Base-by-base conservation (phyloP, 2,113 vertebrate species). In the Cebidichthys violaceus region DNA sequence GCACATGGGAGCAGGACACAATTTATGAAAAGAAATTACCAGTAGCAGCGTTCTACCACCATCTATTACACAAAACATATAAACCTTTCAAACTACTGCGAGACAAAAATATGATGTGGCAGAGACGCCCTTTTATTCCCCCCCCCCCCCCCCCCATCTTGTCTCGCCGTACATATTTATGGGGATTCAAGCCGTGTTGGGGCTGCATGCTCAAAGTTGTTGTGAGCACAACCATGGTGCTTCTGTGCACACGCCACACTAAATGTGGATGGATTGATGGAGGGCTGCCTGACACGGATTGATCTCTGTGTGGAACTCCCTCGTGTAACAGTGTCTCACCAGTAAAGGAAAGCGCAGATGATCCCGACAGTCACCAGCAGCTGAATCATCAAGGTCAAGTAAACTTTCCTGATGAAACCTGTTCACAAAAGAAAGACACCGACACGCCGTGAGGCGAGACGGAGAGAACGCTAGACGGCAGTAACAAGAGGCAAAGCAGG, bases 361-460 rank as follows among this genome's bases (percentile, higher is more conserved):
- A 97, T 93, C 1, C 87, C 88, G 4, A 94, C 90, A 3, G 96
- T 96, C 77, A 92, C 8, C 29, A 96, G 37, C 57, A 97, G 81
- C 86, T 97, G 96, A 77, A 90, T 37, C 66, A 95, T 92, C 89
- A 97, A 88, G 43, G 95, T 94, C 65, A 96, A 70, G 84, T 96
- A 96, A 29, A 97, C 95, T 90, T 97, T 96, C 50, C 88, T 86
- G 45, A 96, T 92, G 79, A 97, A 97, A 75, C 82, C 96, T 97
- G 86, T 27, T 81, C 59, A 89, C 60, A 86, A 27, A 27, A 75
- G 73, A 74, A 17, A n/a, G 10, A 69, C 31, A 18, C 24, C 65
- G 31, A 81, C 39, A 66, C 50, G 50, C 22, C 27, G 65, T 17
- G 50, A 76, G 29, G 10, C 18, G 10, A 55, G 54, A 2, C 54